phyloP scores from a whole-genome alignment of 1,140 invertebrate species.

The Drosophila orena region DNA sequence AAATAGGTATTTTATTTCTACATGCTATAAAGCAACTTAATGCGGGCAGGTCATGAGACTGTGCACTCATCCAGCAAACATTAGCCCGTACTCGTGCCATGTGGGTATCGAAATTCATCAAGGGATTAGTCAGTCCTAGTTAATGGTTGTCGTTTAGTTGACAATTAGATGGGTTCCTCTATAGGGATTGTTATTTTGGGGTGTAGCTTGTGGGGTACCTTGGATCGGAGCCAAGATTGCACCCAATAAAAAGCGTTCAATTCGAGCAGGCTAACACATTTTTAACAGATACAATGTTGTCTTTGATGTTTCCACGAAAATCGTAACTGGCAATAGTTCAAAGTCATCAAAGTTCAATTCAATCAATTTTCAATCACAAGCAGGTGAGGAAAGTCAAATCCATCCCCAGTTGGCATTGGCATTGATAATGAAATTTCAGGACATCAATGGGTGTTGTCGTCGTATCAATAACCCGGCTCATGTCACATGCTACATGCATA shows the following conservation, averaged over 20 bases:
- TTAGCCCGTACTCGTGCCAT: slow-evolving; percentile 12
- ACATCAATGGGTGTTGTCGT: slow-evolving; percentile 41
- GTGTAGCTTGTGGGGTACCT: slow-evolving; percentile 4
- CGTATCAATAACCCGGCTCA: slow-evolving; percentile 58
- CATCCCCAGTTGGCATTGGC: slow-evolving; percentile 52
- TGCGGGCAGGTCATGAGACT: slow-evolving; percentile 45
- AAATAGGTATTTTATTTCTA: slow-evolving; percentile 65
- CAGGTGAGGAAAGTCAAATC: slow-evolving; percentile 15
- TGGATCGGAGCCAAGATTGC: slow-evolving; percentile 47
- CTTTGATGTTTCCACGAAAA: slow-evolving; percentile 64
- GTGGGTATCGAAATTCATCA: neutral
- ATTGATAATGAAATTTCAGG: slow-evolving; percentile 78
- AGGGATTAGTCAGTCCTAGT: slow-evolving; percentile 26
- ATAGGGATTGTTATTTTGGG: slow-evolving; percentile 34
- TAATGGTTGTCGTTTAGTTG: slow-evolving; percentile 54
- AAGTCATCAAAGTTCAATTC: slow-evolving; percentile 81
- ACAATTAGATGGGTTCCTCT: slow-evolving; percentile 43
- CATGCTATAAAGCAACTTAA: slow-evolving; percentile 69
- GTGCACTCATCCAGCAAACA: slow-evolving; percentile 19
- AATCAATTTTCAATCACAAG: slow-evolving; percentile 73
- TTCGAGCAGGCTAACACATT: slow-evolving; percentile 15
- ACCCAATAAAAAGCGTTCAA: slow-evolving; percentile 36
- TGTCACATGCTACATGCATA: slow-evolving; percentile 52
- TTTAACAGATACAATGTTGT: slow-evolving; percentile 47
- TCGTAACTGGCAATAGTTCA: slow-evolving; percentile 55